Base-by-base conservation (phyloP, 2,888 invertebrate species). In the Orchesella flavescens region DNA sequence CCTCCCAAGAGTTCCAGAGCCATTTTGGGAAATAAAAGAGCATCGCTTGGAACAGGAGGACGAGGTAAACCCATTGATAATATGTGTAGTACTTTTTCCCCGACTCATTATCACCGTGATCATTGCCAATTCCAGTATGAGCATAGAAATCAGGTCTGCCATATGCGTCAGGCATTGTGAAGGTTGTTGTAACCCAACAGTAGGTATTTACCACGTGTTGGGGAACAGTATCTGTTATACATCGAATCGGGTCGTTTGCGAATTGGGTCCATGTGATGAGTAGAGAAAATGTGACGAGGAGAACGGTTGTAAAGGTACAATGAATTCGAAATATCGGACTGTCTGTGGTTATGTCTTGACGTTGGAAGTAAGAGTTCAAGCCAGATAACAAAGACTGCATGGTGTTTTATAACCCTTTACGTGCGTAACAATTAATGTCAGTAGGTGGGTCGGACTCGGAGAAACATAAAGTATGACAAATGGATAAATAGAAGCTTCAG, bases 241-340 rank as follows among this genome's bases (percentile, higher is more conserved):
- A 97, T 90, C 95, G 94, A 89, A 97, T 97, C 77, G 97, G 97
- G 90, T 95, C 94, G 49, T 97, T 97, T 46, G 97, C 96, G 91
- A 94, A 97, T 91, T 97, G 97, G 55, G 94, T 94, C 86, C 96
- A 96, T 13, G 97, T 97, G 87, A 97, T 95, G 96, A 97, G 90
- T 95, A n/a, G n/a, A n/a, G n/a, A 96, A 63, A 94, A 94, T 89
- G 97, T n/a, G n/a, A n/a, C 92, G 89, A 97, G 91, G 85, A 96
- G 90, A 74, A 95, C 95, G 55, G 96, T 95, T 65, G 97, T 97
- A 91, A 97, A 96, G 77, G 94, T 91, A 90, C 96, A 97, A 91
- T 97, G 97, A 89, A 97, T 92, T 85, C 96, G 93, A 90, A 97
- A 97, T 88, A 97, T 93, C 80, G 95, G 95, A 91, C 95, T 96